phyloP scores from a whole-genome alignment of 2,797 vertebrate species.

The Syndactyla subalaris region DNA sequence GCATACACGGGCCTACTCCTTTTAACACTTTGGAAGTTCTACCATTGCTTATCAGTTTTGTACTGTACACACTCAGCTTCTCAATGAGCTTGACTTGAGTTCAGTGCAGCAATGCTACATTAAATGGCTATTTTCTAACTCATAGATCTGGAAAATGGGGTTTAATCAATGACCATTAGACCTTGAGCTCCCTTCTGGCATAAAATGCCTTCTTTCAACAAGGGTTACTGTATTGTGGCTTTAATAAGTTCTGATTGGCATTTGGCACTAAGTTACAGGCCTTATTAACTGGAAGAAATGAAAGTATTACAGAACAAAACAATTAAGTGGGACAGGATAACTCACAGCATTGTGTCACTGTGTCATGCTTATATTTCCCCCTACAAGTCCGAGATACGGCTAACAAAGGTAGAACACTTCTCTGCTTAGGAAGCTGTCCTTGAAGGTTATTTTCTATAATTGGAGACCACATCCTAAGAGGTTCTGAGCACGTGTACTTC shows the following conservation, averaged over 20 bases:
- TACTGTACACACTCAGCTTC: not conserved
- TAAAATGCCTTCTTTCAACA: constrained; percentile 55
- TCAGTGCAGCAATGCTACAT: constrained; percentile 54
- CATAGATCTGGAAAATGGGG: constrained; percentile 72
- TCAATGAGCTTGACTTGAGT: constrained; percentile 14
- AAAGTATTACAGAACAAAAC: constrained; percentile 18
- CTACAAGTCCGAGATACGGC: not conserved
- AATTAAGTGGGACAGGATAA: not conserved
- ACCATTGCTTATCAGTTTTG: not conserved
- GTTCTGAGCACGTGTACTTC: not conserved
- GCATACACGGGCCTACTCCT: not conserved
- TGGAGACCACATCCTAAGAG: not conserved
- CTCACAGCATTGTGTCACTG: not conserved
- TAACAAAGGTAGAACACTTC: not conserved
- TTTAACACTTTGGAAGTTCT: not conserved
- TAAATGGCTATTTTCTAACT: constrained; percentile 75
- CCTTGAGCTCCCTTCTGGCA: constrained; percentile 33
- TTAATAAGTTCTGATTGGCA: constrained; percentile 36
- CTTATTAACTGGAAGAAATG: constrained; percentile 22
- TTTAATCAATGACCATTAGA: constrained; percentile 75
- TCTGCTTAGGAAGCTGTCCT: not conserved
- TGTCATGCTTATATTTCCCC: not conserved
- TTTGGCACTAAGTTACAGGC: not conserved
- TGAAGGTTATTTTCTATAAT: not conserved
- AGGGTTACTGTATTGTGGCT: not conserved